Percentiles rank a stretch among this genome's conserved stretches.
These are phyloP conservation scores for Orthonevra nobilis DNA, from an alignment of 2,888 invertebrate species.

Conservation along the genomic window DNA sequence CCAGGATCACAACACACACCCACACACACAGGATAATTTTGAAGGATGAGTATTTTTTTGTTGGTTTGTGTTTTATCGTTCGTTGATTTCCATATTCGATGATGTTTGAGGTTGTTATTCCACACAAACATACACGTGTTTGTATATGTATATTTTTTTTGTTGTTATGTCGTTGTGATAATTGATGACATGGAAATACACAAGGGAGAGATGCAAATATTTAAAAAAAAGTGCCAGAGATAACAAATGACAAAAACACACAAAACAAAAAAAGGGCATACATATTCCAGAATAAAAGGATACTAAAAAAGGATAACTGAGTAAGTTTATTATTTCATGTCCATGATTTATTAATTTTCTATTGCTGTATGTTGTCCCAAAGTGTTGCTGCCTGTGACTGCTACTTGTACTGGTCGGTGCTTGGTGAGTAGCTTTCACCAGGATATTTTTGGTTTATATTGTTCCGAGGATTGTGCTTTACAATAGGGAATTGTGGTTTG, in stretches of 20 bases:
- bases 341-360: conserved; percentile 68
- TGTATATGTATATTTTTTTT: conserved; percentile 33
- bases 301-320: conserved; percentile 61
- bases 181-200: conserved; percentile 69
- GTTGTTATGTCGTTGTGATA: conserved; percentile 62
- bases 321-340: conserved; percentile 67
- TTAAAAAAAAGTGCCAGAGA: conserved; percentile 37
- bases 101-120: conserved; percentile 66
- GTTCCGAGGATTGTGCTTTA: conserved; percentile 6
- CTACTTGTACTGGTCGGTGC: no score
- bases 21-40: background rate
- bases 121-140: no score
- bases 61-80: conserved; percentile 59
- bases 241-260: conserved; percentile 32
- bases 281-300: conserved; percentile 54
- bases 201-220: conserved; percentile 66
- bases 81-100: conserved; percentile 68
- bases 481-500: conserved; percentile 34
- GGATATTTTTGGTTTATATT: conserved; percentile 16
- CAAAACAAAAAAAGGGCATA: conserved; percentile 45
- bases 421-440: conserved; percentile 23
- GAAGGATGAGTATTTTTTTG: conserved; percentile 36
- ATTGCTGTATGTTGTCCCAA: conserved; percentile 21
- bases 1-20: conserved; percentile 23
- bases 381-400: no score